These are phyloP conservation scores for Pristiophorus japonicus DNA, from an alignment of 2,113 vertebrate genomes.

Conservation along the genomic window DNA sequence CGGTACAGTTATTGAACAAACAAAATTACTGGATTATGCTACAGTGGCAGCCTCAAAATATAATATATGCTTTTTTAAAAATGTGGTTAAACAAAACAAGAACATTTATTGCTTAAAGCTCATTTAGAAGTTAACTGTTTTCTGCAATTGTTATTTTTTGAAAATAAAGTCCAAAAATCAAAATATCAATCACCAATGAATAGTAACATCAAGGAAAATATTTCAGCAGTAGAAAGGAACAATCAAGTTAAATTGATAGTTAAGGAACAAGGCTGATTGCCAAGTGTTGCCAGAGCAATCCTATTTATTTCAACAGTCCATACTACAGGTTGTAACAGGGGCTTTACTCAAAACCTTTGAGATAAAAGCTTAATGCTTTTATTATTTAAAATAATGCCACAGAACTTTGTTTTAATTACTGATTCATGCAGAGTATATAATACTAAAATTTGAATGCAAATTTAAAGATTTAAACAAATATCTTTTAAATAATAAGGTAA, in stretches of 20 bases:
- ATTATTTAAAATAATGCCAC: neutral
- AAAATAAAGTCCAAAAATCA: neutral
- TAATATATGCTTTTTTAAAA: neutral
- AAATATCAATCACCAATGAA: neutral
- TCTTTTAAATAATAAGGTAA: neutral
- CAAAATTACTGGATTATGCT: neutral
- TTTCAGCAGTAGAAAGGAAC: neutral
- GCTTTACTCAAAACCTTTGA: neutral
- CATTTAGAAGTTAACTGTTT: neutral
- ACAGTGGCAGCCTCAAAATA: neutral
- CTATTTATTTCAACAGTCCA: neutral
- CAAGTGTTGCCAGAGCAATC: neutral
- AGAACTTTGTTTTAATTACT: neutral
- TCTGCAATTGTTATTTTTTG: neutral
- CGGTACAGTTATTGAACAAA: neutral
- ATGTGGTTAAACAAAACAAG: too few relatives aligned
- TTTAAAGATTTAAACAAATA: neutral
- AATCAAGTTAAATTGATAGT: neutral
- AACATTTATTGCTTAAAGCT: neutral
- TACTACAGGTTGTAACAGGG: neutral
- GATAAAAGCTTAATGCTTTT: neutral
- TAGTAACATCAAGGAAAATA: neutral
- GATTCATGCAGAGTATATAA: neutral
- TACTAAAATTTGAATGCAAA: neutral
- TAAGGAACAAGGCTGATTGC: neutral